Evolutionary conservation across 2,888 invertebrate species (phyloP).

Genomic region (Lasioglossum oenotherae): DNA sequence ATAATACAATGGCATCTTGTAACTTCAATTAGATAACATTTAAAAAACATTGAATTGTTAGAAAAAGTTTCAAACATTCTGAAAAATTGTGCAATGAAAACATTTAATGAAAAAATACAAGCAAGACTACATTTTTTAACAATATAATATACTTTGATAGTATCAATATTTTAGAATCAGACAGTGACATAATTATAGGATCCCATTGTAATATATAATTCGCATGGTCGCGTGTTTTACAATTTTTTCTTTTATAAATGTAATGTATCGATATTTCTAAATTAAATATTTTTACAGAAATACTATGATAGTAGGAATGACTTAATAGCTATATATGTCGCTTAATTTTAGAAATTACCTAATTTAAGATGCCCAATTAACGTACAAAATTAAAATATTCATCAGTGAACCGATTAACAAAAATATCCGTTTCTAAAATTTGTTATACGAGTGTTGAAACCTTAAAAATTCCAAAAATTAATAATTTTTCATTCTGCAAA

Average conservation of each 20-base stretch:
- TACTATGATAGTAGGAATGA: constrained; percentile 58
- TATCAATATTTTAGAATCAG: background rate
- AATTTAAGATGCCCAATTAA: constrained; percentile 28
- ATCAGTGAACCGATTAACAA: background rate
- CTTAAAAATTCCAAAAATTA: background rate
- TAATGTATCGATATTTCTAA: constrained; percentile 21
- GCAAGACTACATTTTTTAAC: background rate
- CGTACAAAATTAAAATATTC: constrained; percentile 7
- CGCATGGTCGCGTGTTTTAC: background rate
- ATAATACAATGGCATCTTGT: constrained; percentile 22
- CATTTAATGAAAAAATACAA: background rate
- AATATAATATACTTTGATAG: background rate
- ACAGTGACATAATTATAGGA: background rate
- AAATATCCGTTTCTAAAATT: background rate
- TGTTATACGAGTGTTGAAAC: background rate
- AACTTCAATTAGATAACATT: background rate
- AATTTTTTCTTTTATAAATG: constrained; percentile 13
- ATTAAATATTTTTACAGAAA: constrained; percentile 44
- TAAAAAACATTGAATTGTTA: background rate
- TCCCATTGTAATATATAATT: constrained; percentile 21
- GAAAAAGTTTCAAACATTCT: background rate
- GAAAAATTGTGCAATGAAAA: constrained; percentile 1
- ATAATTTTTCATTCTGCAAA: background rate
- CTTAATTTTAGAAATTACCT: constrained; percentile 19
- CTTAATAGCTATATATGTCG: constrained; percentile 34